Evolutionary conservation across 2,888 invertebrate genomes (phyloP), one percentile per base, ranked within the genome.

Genomic region (Oscheius sp.): DNA sequence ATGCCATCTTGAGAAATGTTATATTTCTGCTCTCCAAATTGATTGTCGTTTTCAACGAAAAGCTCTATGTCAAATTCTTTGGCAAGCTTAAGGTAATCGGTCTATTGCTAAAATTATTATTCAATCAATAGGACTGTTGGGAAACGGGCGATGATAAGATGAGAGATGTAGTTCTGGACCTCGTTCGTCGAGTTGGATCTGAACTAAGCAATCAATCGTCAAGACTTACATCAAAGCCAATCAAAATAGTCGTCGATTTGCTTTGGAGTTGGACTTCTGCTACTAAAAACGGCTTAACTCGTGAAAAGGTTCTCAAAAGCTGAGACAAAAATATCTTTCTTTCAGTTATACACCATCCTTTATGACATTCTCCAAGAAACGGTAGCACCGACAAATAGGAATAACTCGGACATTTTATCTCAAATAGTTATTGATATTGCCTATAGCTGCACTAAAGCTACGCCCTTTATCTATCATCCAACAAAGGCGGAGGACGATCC

Each of bases 1-100:
- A 68, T 27, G 68, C 37, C 10, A 68, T 68, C 12, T 34, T 33
- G 25, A 20, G 68, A 12, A 68, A 68, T 31, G 46, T 58, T n/a
- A 20, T 42, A 8, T 31, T 15, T 8, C 8, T 68, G n/a, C 29
- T 48, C 8, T 42, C 68, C 37, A 58, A 52, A 23, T 20, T 68
- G 12, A 23, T 48, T 6, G 15, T 33, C 17, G 8, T 20, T 34
- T 68, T 68, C 27, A 20, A 12, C 17, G 39, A 34, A 15, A 20
- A 58, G 6, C 27, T 68, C 1, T 23, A 42, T 17, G n/a, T 29
- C 1, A 37, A 25, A 6, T 61, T 68, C 17, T 50, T 61, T 15
- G n/a, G 10, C 8, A 46, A 37, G 20, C 25, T 68, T 1, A 27
- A 46, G 27, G 66, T 66, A 5, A 20, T 27, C n/a, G n/a, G n/a